These are phyloP conservation scores for Zeugodacus cucurbitae DNA, from an alignment of 1,140 invertebrate genomes.

Conservation along the genomic window DNA sequence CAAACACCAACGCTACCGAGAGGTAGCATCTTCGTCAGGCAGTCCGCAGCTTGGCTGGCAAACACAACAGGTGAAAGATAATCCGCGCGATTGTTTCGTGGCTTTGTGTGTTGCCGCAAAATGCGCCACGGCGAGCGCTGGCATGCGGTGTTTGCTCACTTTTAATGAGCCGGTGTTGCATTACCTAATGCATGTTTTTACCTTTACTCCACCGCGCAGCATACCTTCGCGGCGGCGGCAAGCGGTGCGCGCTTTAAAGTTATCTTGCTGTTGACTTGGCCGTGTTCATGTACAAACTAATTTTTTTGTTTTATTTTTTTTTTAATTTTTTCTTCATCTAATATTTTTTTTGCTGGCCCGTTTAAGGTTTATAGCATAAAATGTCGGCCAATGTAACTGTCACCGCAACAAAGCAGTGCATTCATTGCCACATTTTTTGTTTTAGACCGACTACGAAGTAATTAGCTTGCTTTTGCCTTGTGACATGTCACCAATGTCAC, in stretches of 20 bases:
- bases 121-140: neutral
- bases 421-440: neutral
- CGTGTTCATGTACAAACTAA: neutral
- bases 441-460: neutral
- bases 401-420: neutral
- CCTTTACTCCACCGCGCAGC: neutral
- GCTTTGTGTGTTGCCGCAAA: constrained; percentile 5
- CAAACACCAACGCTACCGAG: neutral
- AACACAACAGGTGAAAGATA: constrained; percentile 26
- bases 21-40: neutral
- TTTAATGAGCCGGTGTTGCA: constrained; percentile 25
- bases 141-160: neutral
- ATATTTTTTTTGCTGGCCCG: neutral
- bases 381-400: constrained; percentile 25
- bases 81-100: neutral
- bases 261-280: neutral
- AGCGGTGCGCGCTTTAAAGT: neutral
- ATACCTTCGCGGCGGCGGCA: neutral
- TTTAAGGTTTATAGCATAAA: neutral
- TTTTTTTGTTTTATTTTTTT: neutral
- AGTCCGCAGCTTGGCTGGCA: neutral
- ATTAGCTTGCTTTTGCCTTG: neutral
- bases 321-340: neutral
- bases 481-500: constrained; percentile 9
- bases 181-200: constrained; percentile 9